Evolutionary conservation across 2,888 invertebrate genomes (phyloP).

Genomic region (Gymnosoma rotundatum): DNA sequence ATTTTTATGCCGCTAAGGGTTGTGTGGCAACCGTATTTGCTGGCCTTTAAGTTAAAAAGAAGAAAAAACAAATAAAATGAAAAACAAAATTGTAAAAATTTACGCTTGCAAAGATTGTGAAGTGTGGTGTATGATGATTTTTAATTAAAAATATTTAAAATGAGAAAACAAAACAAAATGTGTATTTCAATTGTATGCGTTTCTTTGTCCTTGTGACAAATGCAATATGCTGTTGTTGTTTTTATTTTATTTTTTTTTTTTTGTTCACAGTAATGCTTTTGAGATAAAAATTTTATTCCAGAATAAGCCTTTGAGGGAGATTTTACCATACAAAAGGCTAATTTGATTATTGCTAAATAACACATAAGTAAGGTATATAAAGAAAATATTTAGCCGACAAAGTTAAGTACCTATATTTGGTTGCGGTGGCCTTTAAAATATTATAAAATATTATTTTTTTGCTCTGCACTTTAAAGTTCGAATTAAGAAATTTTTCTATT

Average conservation of each 20-base stretch:
- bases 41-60: conserved; percentile 53
- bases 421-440: too few relatives aligned
- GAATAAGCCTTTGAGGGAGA: neutral
- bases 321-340: neutral
- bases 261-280: conserved; percentile 4
- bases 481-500: too few relatives aligned
- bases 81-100: conserved; percentile 48
- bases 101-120: conserved; percentile 52
- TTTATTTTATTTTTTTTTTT: too few relatives aligned
- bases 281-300: neutral
- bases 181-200: conserved; percentile 35
- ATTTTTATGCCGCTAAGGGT: conserved; percentile 51
- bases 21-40: conserved; percentile 37
- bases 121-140: conserved; percentile 62
- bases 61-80: neutral
- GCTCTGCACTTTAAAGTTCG: too few relatives aligned
- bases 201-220: conserved; percentile 53
- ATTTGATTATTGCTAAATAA: too few relatives aligned
- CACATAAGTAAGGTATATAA: too few relatives aligned
- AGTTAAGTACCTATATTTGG: too few relatives aligned
- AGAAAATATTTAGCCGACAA: too few relatives aligned
- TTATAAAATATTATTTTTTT: too few relatives aligned
- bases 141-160: conserved; percentile 68
- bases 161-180: conserved; percentile 57
- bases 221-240: conserved; percentile 23